Conservation (phyloP, 1,140 invertebrate species). For the Drosophila funebris region DNA sequence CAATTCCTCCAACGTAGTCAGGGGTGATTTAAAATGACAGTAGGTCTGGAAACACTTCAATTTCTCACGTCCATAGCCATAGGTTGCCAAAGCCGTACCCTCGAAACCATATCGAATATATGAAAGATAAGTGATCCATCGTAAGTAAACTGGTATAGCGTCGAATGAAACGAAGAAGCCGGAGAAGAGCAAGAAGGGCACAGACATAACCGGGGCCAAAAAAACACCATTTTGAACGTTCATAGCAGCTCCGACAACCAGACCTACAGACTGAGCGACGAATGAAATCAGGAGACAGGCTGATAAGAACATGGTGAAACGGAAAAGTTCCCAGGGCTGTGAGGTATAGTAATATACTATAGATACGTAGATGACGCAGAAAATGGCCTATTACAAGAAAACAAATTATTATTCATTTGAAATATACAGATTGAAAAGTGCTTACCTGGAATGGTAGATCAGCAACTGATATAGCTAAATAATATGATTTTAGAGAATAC, state of each 20-base stretch:
- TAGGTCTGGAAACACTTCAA: conserved; percentile 91
- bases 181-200: conserved; percentile 96
- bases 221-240: conserved; percentile 97
- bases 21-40: conserved; percentile 95
- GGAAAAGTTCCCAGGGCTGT: conserved; percentile 92
- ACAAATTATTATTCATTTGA: background rate
- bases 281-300: conserved; percentile 96
- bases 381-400: conserved; percentile 87
- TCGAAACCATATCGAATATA: conserved; percentile 98
- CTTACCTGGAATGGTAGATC: conserved; percentile 97
- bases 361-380: conserved; percentile 95
- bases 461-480: conserved; percentile 97
- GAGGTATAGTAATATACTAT: conserved; percentile 98
- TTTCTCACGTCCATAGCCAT: conserved; percentile 92
- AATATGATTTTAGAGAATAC: conserved; percentile 98
- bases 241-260: conserved; percentile 97
- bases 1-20: conserved; percentile 95
- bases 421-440: background rate
- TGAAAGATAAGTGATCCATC: conserved; percentile 97
- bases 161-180: conserved; percentile 99
- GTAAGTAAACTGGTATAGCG: conserved; percentile 96
- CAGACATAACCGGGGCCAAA: conserved; percentile 96
- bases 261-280: conserved; percentile 97
- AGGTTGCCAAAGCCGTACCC: conserved; percentile 96
- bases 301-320: conserved; percentile 95